Percentiles rank a stretch among this genome's conserved stretches.
phyloP scores from a whole-genome alignment of 92 coral and sea anemone genomes.

The Bergia puertoricense region DNA sequence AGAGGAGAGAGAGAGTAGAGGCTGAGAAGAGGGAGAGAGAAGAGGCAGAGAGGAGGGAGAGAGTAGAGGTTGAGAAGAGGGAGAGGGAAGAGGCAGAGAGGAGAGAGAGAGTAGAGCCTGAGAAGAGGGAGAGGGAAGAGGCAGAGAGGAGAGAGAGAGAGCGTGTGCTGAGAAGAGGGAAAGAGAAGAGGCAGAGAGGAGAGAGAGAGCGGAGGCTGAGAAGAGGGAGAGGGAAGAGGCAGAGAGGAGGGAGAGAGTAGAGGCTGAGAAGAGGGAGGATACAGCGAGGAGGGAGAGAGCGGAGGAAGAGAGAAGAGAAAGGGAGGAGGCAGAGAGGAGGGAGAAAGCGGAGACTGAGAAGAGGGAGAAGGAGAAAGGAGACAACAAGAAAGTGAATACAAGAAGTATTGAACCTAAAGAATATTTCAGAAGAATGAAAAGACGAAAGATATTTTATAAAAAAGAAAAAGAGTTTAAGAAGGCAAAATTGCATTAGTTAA shows the following conservation, averaged over 20 bases:
- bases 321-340: background rate
- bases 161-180: background rate
- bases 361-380: background rate
- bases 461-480: background rate
- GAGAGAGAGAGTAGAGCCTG: background rate
- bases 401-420: background rate
- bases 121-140: background rate
- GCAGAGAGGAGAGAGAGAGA: background rate
- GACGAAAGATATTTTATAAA: background rate
- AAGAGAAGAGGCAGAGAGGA: background rate
- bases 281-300: background rate
- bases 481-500: background rate
- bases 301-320: background rate
- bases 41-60: background rate
- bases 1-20: background rate
- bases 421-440: background rate
- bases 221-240: background rate
- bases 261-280: background rate
- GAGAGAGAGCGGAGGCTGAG: background rate
- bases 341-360: background rate
- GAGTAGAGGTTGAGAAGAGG: background rate
- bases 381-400: background rate
- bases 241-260: background rate
- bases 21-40: background rate
- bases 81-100: background rate